Base-by-base conservation (phyloP, 2,888 invertebrate species). In the Lithophane semibrunnea region DNA sequence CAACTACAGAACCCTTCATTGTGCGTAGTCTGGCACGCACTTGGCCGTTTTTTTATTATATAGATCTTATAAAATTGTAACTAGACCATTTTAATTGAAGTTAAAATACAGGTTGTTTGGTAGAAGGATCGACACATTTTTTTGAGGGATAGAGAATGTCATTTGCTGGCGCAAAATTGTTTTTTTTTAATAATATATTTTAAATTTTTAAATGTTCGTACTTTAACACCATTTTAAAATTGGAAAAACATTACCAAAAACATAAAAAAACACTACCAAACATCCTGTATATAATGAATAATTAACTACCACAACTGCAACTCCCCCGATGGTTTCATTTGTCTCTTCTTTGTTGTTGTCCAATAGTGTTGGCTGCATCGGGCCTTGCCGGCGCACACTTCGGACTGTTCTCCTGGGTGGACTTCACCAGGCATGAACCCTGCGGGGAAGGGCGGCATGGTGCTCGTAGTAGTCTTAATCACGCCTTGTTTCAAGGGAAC, bases 371-470 rank as follows among this genome's bases (percentile, higher is more conserved):
- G 69, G 12, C 61, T 69, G 47, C 82, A 83, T 29, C 60, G 75
- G 9, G 82, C 82, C 44, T 76, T 75, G 10, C n/a, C 72, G 12
- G 16, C 65, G n/a, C 82, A 83, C 9, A 83, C 10, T 16, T 42
- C 2, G 7, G 61, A n/a, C 9, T 29, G 13, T 5, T 47, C n/a
- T 4, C 3, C 58, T 37, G 61, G 21, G 13, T 4, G 3, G 37
- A n/a, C 24, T 7, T 13, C 52, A 0, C 4, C 58, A 10, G 81
- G 75, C 0, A 2, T 0, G 13, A 70, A 9, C 2, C 82, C 82
- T 24, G 52, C 75, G 3, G 82, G 75, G 21, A 64, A 83, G 3
- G 82, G 82, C 0, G 82, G 82, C 47, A 85, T 85, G 4, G 82
- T 83, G 42, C 82, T 83, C 12, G 75, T 72, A 8, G 82, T 82